Evolutionary conservation across 2,797 vertebrate species (phyloP).

Genomic region (Sylvia borin): DNA sequence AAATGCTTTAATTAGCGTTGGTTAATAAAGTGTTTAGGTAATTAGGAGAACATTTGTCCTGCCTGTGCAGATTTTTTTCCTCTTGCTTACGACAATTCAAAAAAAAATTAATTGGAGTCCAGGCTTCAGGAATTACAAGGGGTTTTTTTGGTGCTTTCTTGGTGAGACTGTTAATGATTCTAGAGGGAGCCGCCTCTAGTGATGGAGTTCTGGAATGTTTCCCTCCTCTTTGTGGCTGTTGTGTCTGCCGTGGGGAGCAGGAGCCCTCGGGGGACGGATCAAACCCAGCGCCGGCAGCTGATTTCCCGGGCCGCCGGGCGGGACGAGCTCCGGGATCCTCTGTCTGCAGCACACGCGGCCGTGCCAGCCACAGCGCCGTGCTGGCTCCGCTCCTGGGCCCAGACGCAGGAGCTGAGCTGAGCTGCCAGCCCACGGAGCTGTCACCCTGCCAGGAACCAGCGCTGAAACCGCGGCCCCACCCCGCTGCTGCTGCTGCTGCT

Average conservation of each 20-base stretch:
- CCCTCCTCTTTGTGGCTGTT: not conserved
- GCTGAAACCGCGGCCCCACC: not conserved
- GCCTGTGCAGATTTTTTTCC: not conserved
- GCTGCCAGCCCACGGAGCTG: constrained; percentile 53
- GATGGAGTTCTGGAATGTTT: not conserved
- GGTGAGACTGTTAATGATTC: constrained; percentile 20
- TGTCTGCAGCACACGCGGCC: not conserved
- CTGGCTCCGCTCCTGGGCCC: not conserved
- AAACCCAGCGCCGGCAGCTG: not conserved
- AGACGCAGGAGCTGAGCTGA: constrained; percentile 17
- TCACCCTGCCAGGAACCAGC: constrained; percentile 41
- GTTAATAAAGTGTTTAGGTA: constrained; percentile 78
- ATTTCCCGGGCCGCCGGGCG: not conserved
- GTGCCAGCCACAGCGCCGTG: not conserved
- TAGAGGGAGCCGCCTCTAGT: not conserved
- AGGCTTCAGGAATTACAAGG: not conserved
- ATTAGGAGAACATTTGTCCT: constrained; percentile 75
- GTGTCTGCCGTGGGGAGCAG: not conserved
- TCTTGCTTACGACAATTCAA: constrained; percentile 61
- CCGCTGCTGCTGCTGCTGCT: constrained; percentile 23
- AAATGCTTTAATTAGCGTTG: constrained; percentile 76
- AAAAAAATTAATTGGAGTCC: constrained; percentile 50
- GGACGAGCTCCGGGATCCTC: constrained; percentile 45
- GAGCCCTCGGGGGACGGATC: constrained; percentile 12
- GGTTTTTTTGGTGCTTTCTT: not conserved